phyloP scores from a whole-genome alignment of 1,140 invertebrate genomes.

The Cydia pomonella region DNA sequence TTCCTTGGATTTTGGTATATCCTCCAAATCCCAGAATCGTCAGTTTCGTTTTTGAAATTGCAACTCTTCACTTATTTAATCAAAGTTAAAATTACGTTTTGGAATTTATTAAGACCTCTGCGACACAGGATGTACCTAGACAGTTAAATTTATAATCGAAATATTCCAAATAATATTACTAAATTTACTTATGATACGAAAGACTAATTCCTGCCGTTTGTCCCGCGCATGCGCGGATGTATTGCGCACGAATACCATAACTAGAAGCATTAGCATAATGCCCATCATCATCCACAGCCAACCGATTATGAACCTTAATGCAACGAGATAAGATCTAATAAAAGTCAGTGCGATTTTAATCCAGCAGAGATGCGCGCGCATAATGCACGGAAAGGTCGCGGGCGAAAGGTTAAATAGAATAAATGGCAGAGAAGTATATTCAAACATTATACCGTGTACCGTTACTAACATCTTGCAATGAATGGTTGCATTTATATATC shows the following conservation, averaged over 20 bases:
- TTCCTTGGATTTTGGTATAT: too few relatives aligned
- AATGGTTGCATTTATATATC: background rate
- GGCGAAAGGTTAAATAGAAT: constrained; percentile 11
- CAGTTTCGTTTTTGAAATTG: too few relatives aligned
- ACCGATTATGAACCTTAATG: background rate
- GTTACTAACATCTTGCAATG: background rate
- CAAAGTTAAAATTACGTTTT: too few relatives aligned
- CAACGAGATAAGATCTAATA: too few relatives aligned
- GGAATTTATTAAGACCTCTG: too few relatives aligned
- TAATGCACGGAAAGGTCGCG: background rate
- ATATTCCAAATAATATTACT: too few relatives aligned
- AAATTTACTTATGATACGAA: too few relatives aligned
- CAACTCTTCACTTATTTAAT: too few relatives aligned
- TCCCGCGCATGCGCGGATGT: background rate
- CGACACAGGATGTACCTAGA: too few relatives aligned
- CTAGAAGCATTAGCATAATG: background rate
- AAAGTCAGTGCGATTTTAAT: background rate
- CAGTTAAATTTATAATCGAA: too few relatives aligned
- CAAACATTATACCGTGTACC: background rate
- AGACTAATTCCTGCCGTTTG: background rate
- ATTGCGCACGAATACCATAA: background rate
- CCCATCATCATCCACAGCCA: background rate
- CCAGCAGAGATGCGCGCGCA: background rate
- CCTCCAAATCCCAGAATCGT: too few relatives aligned
- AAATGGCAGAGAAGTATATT: background rate